These are phyloP conservation scores for Scartelaos histophorus DNA, from an alignment of 2,113 vertebrate species.

Conservation along the genomic window DNA sequence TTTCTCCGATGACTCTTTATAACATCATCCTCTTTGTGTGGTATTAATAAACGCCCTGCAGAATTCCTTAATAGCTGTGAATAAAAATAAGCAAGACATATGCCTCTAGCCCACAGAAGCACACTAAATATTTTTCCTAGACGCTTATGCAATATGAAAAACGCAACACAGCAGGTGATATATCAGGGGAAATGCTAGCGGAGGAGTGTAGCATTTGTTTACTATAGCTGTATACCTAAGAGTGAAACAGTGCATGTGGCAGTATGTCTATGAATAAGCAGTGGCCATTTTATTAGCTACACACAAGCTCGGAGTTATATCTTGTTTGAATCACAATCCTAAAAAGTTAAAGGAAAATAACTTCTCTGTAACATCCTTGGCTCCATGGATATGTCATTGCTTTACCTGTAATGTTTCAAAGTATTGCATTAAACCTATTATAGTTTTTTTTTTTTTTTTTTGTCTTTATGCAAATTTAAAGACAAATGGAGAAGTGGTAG, in stretches of 20 bases:
- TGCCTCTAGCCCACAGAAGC: background rate
- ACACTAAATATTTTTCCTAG: background rate
- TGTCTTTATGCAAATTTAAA: too few relatives aligned
- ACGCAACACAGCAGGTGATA: constrained; percentile 18
- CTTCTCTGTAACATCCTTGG: too few relatives aligned
- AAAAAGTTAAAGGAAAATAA: too few relatives aligned
- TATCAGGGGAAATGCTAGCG: background rate
- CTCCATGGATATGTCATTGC: background rate
- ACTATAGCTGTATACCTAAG: constrained; percentile 14
- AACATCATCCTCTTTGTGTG: background rate
- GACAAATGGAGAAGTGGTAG: too few relatives aligned
- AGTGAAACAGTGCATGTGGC: constrained; percentile 17
- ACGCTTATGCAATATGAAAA: constrained; percentile 18
- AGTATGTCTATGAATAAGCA: background rate
- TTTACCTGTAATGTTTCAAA: background rate
- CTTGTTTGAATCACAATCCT: background rate
- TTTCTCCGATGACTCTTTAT: background rate
- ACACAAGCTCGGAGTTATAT: background rate
- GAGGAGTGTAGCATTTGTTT: constrained; percentile 21
- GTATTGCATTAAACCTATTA: too few relatives aligned
- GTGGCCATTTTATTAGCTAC: background rate
- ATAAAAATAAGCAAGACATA: constrained; percentile 11
- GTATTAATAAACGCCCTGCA: background rate
- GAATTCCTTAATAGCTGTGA: background rate
- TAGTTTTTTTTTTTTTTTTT: too few relatives aligned